Evolutionary conservation across 2,888 invertebrate genomes (phyloP), one percentile per base, ranked within the genome.

Genomic region (Trisateles emortualis): DNA sequence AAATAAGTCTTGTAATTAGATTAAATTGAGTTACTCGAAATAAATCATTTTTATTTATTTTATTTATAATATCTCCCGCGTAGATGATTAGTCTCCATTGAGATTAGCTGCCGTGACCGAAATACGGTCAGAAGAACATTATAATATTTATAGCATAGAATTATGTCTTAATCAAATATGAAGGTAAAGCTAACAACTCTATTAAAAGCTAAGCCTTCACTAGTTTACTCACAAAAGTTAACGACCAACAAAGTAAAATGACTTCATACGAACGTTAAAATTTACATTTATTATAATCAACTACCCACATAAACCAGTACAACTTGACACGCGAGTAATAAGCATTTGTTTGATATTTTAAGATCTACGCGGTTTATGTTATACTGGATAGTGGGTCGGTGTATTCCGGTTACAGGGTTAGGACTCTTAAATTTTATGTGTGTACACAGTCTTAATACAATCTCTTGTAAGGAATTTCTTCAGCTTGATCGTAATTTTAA

Each of bases 231-330:
- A 44, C 51, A 56, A 64, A 64, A 57, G 32, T 48, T 58, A 60
- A 68, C 50, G 45, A 49, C 22, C 46, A 44, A 45, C 58, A 57
- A 67, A 57, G 45, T 61, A 61, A 49, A 67, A 67, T 54, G 51
- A 52, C 64, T 71, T 59, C 48, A 64, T 57, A 59, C 51, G 59
- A 49, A 61, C 59, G 52, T 61, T 64, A 71, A 52, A 67, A 67
- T 69, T 67, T 53, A 54, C 64, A 69, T 71, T 71, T 67, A 67
- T 57, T 60, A 47, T 51, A 61, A 51, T 64, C 36, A 63, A 51
- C 41, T 35, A 42, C 26, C 35, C 10, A 43, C n/a, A 6, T 0
- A 9, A 14, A 14, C 60, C 52, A 19, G 36, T 16, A 0, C 29
- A 49, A 16, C 17, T 14, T 48, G 45, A 49, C 13, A 52, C 22